Conservation (phyloP, 1,140 invertebrate species). For the Lucilia sericata region DNA sequence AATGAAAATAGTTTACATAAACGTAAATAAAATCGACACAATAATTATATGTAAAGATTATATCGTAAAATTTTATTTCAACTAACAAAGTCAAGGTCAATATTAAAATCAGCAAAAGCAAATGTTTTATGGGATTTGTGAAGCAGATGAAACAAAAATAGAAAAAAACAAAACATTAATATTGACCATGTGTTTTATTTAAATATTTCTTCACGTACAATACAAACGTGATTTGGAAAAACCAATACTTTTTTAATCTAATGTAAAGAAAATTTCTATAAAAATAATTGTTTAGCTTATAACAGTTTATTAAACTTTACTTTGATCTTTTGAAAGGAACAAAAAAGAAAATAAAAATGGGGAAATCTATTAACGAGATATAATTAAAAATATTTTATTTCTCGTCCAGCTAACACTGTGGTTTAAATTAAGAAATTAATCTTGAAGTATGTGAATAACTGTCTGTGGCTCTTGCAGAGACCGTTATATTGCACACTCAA, state of each 20-base stretch:
- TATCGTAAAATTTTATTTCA: not conserved
- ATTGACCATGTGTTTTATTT: not conserved
- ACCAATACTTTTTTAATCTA: not conserved
- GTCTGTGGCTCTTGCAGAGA: no score
- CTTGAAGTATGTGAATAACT: no score
- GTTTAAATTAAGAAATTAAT: no score
- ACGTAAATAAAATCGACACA: not conserved
- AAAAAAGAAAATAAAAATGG: not conserved
- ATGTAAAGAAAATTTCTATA: not conserved
- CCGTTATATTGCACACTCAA: no score
- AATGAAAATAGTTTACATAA: not conserved
- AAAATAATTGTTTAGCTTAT: not conserved
- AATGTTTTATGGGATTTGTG: not conserved
- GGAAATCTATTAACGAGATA: no score
- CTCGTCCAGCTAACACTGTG: no score
- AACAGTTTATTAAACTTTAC: not conserved
- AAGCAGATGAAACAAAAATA: not conserved
- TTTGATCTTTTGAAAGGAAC: not conserved
- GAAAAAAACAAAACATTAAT: not conserved
- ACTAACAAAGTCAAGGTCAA: slow-evolving; percentile 7
- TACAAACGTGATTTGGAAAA: not conserved
- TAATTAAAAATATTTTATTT: no score
- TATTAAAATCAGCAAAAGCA: not conserved
- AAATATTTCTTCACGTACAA: no score
- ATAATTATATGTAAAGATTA: not conserved